phyloP scores from a whole-genome alignment of 2,113 vertebrate species.

The Junco hyemalis region DNA sequence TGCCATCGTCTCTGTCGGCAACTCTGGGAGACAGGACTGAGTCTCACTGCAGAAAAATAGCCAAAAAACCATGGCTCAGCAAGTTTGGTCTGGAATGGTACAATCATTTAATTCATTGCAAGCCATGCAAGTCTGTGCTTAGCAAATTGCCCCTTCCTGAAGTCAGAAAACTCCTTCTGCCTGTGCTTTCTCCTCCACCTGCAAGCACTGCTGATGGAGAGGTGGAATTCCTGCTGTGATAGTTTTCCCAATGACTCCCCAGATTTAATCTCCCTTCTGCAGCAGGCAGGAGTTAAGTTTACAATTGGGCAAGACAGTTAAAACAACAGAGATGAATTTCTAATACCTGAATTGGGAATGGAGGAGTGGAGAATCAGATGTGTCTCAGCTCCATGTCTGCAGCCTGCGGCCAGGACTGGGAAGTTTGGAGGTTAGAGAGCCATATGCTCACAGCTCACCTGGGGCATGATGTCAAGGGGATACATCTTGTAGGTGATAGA shows the following conservation, averaged over 20 bases:
- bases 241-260: not conserved
- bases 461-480: not conserved
- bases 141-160: not conserved
- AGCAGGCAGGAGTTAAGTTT: not conserved
- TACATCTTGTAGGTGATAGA: not conserved
- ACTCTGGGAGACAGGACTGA: not conserved
- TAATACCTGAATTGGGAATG: fast-evolving
- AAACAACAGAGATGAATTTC: not conserved
- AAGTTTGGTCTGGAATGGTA: not conserved
- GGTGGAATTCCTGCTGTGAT: not conserved
- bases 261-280: not conserved
- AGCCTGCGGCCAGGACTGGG: not conserved
- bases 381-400: not conserved
- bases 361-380: not conserved
- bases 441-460: not conserved
- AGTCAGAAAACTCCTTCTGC: not conserved
- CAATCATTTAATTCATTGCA: not conserved
- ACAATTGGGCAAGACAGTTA: not conserved
- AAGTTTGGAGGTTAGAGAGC: not conserved
- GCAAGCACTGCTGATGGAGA: not conserved
- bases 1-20: not conserved
- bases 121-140: not conserved
- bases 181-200: not conserved
- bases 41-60: not conserved
- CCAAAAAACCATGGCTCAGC: not conserved